Evolutionary conservation across 2,113 vertebrate genomes (phyloP).

Genomic region (Prietella phreatophila): DNA sequence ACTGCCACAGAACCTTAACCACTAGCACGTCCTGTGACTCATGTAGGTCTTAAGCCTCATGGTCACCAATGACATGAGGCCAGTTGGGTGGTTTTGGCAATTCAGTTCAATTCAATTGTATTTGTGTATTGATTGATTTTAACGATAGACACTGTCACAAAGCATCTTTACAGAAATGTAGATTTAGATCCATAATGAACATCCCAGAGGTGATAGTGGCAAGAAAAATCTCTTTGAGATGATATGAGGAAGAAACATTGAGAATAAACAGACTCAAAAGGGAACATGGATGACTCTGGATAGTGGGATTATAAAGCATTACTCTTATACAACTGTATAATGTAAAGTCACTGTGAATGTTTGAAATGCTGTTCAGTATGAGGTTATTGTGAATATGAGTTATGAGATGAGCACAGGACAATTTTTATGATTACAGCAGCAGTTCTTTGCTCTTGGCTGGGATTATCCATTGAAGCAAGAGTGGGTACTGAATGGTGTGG

Average conservation of each 20-base stretch:
- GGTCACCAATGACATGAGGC: background rate
- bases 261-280: background rate
- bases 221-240: background rate
- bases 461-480: background rate
- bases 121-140: background rate
- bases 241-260: background rate
- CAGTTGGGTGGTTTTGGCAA: background rate
- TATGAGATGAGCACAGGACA: background rate
- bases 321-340: background rate
- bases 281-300: background rate
- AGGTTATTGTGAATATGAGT: background rate
- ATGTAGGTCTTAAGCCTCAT: background rate
- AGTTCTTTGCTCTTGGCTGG: background rate
- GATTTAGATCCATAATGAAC: background rate
- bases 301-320: background rate
- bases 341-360: background rate
- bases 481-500: background rate
- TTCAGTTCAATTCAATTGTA: background rate
- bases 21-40: conserved; percentile 6
- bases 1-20: background rate
- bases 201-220: background rate
- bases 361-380: background rate
- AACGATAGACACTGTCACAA: background rate
- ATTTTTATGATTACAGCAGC: background rate
- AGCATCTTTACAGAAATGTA: background rate